Base-by-base conservation (phyloP, 2,797 vertebrate genomes). In the Ctenochaetus hawaiiensis region DNA sequence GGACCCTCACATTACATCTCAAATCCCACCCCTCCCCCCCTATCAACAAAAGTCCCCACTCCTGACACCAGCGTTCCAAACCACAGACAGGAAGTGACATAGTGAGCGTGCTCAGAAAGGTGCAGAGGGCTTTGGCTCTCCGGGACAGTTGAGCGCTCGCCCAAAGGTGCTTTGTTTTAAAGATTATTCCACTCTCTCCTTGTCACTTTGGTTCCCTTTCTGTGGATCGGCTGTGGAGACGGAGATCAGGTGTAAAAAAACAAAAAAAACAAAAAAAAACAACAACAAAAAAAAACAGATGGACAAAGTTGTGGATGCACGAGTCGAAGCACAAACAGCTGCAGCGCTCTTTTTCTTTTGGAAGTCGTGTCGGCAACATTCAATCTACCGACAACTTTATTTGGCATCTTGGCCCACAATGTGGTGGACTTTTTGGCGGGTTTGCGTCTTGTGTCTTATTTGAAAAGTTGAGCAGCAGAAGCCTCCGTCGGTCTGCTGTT, bases 91-190 rank as follows among this genome's bases (percentile, higher is more conserved):
- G 86, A 86, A 87, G 88, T 78, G 87, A 91, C 89, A 20, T 3
- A 64, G 86, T 78, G 87, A 90, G 88, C 53, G 78, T 80, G 88
- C 85, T 89, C 76, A 82, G 81, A 89, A 93, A 94, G 93, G 94
- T 94, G 93, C 93, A 79, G 78, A 86, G 81, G 84, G 81, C 81
- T 76, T 65, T 23, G 82, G 79, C 87, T 86, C 81, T 65, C 75
- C 57, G 8, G 63, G 81, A 80, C 80, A 70, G 60, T 64, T 16
- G 54, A 82, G 78, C 70, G 6, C 77, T 84, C 73, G 77, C 89
- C 92, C 88, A 88, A 94, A 94, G 93, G 93, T 94, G 94, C 92
- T 91, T 90, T 75, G 72, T 49, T 69, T 75, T 56, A 10, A 59
- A 48, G 68, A 81, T 74, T 51, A 81, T 66, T 48, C 26, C 80